phyloP scores from a whole-genome alignment of 2,888 invertebrate species.

The Drosophila demipolita region DNA sequence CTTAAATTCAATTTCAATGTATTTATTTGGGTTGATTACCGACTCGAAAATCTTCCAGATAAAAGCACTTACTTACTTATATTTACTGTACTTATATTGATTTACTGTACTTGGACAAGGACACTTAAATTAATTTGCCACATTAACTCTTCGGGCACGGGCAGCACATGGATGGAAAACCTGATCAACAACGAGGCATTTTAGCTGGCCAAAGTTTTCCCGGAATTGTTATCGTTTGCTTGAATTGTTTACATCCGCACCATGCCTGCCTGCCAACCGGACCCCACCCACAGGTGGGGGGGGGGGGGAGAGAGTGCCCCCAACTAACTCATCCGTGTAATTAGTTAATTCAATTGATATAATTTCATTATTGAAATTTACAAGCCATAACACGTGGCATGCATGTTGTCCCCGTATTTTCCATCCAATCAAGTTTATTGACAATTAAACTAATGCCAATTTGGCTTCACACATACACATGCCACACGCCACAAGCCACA shows the following conservation, averaged over 20 bases:
- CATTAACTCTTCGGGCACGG: not conserved
- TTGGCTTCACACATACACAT: slow-evolving; percentile 33
- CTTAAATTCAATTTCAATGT: not conserved
- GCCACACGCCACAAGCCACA: slow-evolving; percentile 20
- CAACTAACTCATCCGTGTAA: slow-evolving; percentile 50
- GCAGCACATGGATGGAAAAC: not conserved
- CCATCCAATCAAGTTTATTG: slow-evolving; percentile 37
- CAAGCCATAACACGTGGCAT: slow-evolving; percentile 43
- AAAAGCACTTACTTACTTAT: not conserved
- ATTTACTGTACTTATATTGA: not conserved
- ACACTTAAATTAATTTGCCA: slow-evolving; percentile 1
- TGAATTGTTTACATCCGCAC: not conserved
- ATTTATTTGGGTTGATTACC: not conserved
- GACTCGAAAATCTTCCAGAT: not conserved
- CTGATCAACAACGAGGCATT: not conserved
- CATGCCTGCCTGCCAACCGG: not conserved
- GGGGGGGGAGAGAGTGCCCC: not conserved
- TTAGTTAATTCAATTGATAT: slow-evolving; percentile 72
- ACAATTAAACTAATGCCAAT: slow-evolving; percentile 75
- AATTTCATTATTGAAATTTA: slow-evolving; percentile 60
- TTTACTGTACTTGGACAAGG: not conserved
- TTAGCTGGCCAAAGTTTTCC: not conserved
- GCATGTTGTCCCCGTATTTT: not conserved
- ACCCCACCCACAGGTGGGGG: too few relatives aligned
- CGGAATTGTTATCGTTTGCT: not conserved